Evolutionary conservation across 2,797 vertebrate species (phyloP).

Genomic region (Gadopsis marmoratus): DNA sequence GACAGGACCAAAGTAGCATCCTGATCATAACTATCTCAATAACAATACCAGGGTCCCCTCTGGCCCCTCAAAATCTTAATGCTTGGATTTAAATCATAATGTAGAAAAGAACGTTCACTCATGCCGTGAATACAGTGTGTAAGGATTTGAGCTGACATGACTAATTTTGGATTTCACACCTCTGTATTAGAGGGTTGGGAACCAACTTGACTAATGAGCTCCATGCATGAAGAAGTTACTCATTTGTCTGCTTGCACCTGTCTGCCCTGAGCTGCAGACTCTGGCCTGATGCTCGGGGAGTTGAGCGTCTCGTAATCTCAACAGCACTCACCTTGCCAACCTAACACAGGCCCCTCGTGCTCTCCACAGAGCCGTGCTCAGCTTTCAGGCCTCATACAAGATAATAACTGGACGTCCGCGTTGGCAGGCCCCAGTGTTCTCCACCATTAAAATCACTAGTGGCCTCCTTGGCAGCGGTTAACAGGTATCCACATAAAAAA

Average conservation of each 20-base stretch:
- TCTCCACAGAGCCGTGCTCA: conserved; percentile 36
- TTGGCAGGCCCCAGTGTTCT: conserved; percentile 40
- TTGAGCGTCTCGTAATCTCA: conserved; percentile 66
- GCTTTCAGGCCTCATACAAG: conserved; percentile 42
- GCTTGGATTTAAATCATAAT: conserved; percentile 16
- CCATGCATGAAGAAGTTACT: conserved; percentile 57
- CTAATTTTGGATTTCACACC: conserved; percentile 45
- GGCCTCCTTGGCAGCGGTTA: conserved; percentile 57
- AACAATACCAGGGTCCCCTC: not conserved
- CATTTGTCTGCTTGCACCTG: conserved; percentile 61
- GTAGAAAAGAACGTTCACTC: not conserved
- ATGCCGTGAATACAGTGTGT: conserved; percentile 24
- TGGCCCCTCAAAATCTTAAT: not conserved
- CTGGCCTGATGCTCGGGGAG: conserved; percentile 57
- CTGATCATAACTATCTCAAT: not conserved
- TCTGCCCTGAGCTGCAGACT: conserved; percentile 65
- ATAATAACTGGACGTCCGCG: conserved; percentile 41
- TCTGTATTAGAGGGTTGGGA: conserved; percentile 42
- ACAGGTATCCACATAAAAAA: conserved; percentile 54
- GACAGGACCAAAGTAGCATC: not conserved
- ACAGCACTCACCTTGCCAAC: conserved; percentile 66
- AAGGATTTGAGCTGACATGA: conserved; percentile 41
- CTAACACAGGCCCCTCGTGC: conserved; percentile 36
- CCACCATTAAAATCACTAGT: conserved; percentile 46
- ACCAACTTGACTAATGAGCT: conserved; percentile 63